Conservation (phyloP, 2,113 vertebrate genomes). For the Crotophaga sulcirostris region DNA sequence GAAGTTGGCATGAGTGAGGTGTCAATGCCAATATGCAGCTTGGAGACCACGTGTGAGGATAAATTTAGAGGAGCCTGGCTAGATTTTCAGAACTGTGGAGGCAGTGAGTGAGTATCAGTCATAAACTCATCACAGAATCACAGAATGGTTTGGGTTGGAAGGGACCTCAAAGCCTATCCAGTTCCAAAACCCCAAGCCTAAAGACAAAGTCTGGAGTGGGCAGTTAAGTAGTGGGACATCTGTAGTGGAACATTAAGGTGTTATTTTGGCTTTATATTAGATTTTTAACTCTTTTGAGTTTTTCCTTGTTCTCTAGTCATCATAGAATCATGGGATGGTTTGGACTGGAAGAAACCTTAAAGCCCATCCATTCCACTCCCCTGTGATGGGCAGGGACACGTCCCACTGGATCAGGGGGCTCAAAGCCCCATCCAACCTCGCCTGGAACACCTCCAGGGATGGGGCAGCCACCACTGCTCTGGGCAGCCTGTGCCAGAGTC, state of each 20-base stretch:
- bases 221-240: background rate
- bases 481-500: no score
- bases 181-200: background rate
- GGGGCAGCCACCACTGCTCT: no score
- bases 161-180: no score
- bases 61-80: background rate
- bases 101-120: rapidly evolving
- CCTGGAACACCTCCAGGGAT: no score
- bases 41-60: background rate
- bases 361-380: background rate
- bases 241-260: background rate
- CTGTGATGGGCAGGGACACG: no score
- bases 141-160: no score
- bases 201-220: background rate
- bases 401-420: no score
- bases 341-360: no score
- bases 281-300: background rate
- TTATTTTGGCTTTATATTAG: background rate
- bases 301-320: no score
- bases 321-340: no score
- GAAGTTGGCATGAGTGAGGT: background rate
- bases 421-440: no score
- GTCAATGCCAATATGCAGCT: rapidly evolving
- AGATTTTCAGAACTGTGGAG: background rate
- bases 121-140: no score